Base-by-base conservation (phyloP, 2,797 vertebrate genomes). In the Phoxinus dragarum region DNA sequence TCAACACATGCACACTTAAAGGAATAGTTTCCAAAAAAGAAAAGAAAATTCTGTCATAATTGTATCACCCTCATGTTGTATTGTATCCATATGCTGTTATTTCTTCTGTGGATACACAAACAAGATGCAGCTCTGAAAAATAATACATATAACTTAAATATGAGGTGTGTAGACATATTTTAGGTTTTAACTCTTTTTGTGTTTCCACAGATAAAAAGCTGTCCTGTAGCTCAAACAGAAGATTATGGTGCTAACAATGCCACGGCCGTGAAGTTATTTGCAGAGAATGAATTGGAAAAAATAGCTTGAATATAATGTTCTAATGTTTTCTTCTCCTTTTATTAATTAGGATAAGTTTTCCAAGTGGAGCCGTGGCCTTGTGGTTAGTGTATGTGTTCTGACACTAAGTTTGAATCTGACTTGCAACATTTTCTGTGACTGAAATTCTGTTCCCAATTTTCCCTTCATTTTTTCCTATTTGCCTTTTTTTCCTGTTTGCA, bases 1-100 rank as follows among this genome's bases (percentile, higher is more conserved):
- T 27, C 54, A 61, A 17, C 7, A 27, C 54, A 42, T 12, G 14
- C 84, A 66, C 71, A 64, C 42, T 72, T 82, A 16, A 44, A 73
- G n/a, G 16, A 47, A 47, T 59, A 21, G 8, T 44, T 47, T 23
- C 69, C 38, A 9, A 6, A 64, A 27, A 73, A 52, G 1, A 5
- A 34, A 34, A 16, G 3, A 54, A 8, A 81, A 68, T 36, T 19
- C 4, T 42, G 23, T 27, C 38, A 78, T 78, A 31, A 56, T 78
- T 78, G 31, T 31, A 61, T 78, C 75, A 78, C 56, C 38, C 76
- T 44, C 16, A 12, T 61, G 76, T 21, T 78, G 76, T 44, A 61
- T 27, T 42, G 31, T 42, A 42, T 61, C 7, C 56, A 31, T 42
- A 76, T 76, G 34, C 21, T 76, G 73, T 27, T 78, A 3, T 77